phyloP scores from a whole-genome alignment of 2,113 vertebrate species.

The Sisor rabdophorus region DNA sequence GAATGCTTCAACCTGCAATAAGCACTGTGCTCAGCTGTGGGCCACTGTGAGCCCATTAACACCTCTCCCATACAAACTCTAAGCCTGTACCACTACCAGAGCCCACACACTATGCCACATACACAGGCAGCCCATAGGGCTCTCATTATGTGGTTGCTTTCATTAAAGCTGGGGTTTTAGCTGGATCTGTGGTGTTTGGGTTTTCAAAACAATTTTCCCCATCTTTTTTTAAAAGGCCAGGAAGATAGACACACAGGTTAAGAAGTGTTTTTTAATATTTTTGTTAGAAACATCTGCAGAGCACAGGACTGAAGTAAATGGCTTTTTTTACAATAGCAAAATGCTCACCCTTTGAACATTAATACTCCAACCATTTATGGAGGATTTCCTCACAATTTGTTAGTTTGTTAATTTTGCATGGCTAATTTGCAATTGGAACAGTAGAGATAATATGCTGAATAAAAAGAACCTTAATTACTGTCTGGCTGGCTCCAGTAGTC shows the following conservation, averaged over 20 bases:
- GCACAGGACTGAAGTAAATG: conserved; percentile 10
- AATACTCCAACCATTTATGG: conserved; percentile 45
- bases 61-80: conserved; percentile 44
- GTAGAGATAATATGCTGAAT: conserved; percentile 71
- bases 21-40: conserved; percentile 52
- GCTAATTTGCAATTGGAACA: conserved; percentile 71
- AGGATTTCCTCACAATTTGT: conserved; percentile 67
- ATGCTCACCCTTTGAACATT: conserved; percentile 15
- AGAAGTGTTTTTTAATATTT: background rate
- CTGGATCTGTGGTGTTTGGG: conserved; percentile 13
- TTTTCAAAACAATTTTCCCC: conserved; percentile 20
- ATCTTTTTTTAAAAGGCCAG: background rate
- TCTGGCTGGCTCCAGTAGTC: conserved; percentile 59
- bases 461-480: conserved; percentile 70
- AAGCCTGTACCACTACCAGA: conserved; percentile 31
- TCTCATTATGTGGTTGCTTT: conserved; percentile 39
- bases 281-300: conserved; percentile 13
- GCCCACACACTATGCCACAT: conserved; percentile 40
- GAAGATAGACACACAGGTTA: conserved; percentile 13
- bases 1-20: conserved; percentile 34
- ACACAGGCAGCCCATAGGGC: conserved; percentile 3
- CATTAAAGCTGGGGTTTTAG: conserved; percentile 26
- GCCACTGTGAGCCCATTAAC: conserved; percentile 54
- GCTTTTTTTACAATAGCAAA: conserved; percentile 32
- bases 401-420: conserved; percentile 66